Evolutionary conservation across 92 coral and sea anemone species (phyloP), one percentile per base, ranked within the genome.

Genomic region (Porites divaricata): DNA sequence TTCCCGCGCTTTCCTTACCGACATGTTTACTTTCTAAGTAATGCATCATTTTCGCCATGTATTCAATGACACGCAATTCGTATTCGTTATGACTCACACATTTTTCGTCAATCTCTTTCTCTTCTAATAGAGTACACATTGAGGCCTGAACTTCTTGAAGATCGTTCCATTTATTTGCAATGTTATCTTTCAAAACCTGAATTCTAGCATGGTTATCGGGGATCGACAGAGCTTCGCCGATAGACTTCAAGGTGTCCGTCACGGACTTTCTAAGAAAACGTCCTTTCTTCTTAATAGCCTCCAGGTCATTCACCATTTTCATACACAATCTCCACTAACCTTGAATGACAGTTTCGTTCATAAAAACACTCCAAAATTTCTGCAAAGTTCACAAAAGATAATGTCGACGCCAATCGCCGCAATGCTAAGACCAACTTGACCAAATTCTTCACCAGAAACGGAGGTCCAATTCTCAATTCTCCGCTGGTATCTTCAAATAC

Each of bases 181-280:
- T 23, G 17, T 13, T 69, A 51, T 67, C 79, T 56, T 70, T 80
- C 21, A 72, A 75, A n/a, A 72, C 71, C 23, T 23, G 79, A 26
- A 83, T 54, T 35, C 59, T 61, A 5, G 61, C 81, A 62, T 53
- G 69, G 17, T 73, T 63, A n/a, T 50, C 62, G 20, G 23, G 23
- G 1, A 57, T 13, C 5, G 54, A 64, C n/a, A 74, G 79, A 12
- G 69, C 80, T 14, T 45, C 87, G 25, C 73, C 81, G 17, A 56
- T 19, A 11, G 71, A 23, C 70, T 74, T 83, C 17, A 48, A 51
- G 1, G 63, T 10, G 22, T 72, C 87, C 45, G 81, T 62, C 1
- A 83, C 70, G 1, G 79, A 83, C 22, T 72, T 83, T 9, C 79
- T 72, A 13, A 81, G 65, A 69, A 81, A 81, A 13, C 70, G 66